Percentiles rank a stretch among this genome's conserved stretches.
phyloP scores from a whole-genome alignment of 2,797 vertebrate species.

The Zalophus californianus region DNA sequence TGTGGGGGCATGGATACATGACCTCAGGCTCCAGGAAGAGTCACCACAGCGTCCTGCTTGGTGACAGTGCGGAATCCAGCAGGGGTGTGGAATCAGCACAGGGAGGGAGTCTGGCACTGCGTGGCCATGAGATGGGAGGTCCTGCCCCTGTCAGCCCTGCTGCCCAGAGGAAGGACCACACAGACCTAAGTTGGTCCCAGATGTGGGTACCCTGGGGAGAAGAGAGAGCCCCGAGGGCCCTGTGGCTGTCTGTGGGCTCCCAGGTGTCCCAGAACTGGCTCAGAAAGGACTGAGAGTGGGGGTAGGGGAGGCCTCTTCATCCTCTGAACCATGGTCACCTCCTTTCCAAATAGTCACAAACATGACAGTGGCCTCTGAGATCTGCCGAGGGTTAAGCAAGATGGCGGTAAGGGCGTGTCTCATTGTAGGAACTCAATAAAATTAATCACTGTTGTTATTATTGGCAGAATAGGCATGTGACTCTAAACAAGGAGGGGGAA shows the following conservation, averaged over 20 bases:
- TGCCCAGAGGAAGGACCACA: background rate
- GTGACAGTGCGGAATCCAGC: accelerated
- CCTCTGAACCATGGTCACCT: background rate
- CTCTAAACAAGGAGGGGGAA: background rate
- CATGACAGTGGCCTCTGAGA: accelerated
- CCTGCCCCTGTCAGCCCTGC: accelerated
- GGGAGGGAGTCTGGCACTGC: background rate
- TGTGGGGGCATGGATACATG: accelerated
- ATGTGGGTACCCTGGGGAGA: too few relatives aligned
- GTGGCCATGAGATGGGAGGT: background rate
- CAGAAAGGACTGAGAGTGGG: too few relatives aligned
- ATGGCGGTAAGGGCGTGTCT: background rate
- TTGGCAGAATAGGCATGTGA: background rate
- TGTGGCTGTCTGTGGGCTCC: accelerated
- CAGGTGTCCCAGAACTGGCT: background rate
- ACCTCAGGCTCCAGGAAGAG: background rate
- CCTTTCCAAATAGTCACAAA: background rate
- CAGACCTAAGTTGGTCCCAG: accelerated
- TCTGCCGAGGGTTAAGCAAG: background rate
- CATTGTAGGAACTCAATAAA: background rate
- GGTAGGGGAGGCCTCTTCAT: background rate
- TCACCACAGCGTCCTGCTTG: background rate
- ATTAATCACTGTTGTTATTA: background rate
- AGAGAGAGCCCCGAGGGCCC: accelerated
- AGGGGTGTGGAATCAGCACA: constrained; percentile 28